A percentile compares a stretch with the other conserved stretches of the same genome.
Conservation (phyloP, 2,797 vertebrate genomes). For the Coilia nasus region DNA sequence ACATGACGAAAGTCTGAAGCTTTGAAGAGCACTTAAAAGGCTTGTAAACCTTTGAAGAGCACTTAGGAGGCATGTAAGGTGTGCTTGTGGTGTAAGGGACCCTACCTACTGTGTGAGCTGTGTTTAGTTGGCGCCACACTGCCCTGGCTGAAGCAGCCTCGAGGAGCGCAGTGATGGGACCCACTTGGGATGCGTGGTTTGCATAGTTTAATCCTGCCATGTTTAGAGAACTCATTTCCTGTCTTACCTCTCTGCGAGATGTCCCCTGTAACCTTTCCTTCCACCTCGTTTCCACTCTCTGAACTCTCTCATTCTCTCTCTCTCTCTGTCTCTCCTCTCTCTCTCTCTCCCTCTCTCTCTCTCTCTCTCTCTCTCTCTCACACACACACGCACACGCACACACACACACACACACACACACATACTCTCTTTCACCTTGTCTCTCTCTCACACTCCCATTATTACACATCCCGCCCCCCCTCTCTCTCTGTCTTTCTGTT, state of each 20-base stretch:
- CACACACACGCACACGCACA: too few species aligned
- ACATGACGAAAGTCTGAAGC: background rate
- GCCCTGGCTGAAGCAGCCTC: background rate
- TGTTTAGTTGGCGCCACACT: background rate
- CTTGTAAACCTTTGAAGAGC: background rate
- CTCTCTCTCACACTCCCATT: too few species aligned
- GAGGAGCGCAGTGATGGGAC: background rate
- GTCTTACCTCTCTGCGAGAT: conserved; percentile 8
- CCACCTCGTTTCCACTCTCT: background rate
- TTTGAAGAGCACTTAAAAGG: background rate
- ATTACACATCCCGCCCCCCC: too few species aligned
- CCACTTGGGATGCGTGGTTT: conserved; percentile 22
- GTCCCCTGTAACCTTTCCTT: conserved; percentile 1
- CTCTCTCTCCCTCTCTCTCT: background rate
- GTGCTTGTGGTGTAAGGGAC: background rate
- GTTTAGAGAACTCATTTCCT: background rate
- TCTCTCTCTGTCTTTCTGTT: conserved; percentile 16
- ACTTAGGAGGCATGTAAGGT: background rate
- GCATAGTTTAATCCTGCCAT: conserved; percentile 15
- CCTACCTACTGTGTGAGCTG: background rate
- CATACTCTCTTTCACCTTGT: too few species aligned
- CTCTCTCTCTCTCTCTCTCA: background rate
- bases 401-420: background rate
- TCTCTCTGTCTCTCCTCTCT: background rate
- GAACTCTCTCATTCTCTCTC: background rate